These are phyloP conservation scores for Porphyrio hochstetteri DNA, from an alignment of 2,113 vertebrate species.

Conservation along the genomic window DNA sequence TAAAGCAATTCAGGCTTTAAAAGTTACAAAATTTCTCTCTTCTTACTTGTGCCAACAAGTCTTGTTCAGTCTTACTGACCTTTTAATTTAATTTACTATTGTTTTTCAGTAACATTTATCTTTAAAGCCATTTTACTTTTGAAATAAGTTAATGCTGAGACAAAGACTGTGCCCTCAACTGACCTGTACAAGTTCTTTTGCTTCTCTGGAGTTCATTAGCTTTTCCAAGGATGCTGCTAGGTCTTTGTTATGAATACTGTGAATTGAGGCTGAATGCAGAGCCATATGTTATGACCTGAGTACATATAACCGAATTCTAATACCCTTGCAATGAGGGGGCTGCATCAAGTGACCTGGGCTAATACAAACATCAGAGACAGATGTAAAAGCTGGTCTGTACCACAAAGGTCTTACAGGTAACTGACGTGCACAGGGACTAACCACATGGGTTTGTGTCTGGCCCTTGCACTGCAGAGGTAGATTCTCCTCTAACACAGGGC, in stretches of 20 bases:
- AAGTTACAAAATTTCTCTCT: neutral
- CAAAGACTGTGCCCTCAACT: neutral
- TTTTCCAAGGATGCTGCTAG: neutral
- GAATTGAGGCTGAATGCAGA: neutral
- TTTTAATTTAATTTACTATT: neutral
- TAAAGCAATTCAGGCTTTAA: neutral
- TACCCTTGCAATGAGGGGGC: neutral
- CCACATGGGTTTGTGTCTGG: neutral
- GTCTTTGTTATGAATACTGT: neutral
- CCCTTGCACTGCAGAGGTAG: neutral
- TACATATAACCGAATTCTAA: neutral
- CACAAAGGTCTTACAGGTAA: neutral
- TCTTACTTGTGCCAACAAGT: neutral
- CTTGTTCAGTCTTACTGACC: neutral
- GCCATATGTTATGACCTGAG: neutral
- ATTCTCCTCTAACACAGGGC: neutral
- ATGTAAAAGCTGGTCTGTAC: neutral
- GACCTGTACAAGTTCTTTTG: neutral
- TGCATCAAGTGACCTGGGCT: neutral
- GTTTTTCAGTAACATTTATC: neutral
- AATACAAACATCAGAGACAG: neutral
- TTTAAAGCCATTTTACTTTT: neutral
- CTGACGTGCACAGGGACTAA: neutral
- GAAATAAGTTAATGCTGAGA: neutral
- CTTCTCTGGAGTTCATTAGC: neutral